These are phyloP conservation scores for Gambusia yucatana DNA, from an alignment of 2,797 vertebrate genomes.

Conservation along the genomic window DNA sequence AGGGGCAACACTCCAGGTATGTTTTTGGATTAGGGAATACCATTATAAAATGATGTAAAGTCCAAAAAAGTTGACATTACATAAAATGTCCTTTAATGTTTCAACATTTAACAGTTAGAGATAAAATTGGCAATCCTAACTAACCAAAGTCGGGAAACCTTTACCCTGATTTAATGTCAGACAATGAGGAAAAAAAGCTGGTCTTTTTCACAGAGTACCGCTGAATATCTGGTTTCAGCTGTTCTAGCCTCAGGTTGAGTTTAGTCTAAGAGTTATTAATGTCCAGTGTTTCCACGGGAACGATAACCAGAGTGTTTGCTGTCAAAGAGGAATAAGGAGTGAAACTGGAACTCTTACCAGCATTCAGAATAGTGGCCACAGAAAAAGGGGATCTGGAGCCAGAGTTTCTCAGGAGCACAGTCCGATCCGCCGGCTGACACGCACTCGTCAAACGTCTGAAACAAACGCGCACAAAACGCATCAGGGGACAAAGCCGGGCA, in stretches of 20 bases:
- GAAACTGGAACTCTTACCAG: slow-evolving; percentile 83
- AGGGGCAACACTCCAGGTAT: too few relatives aligned
- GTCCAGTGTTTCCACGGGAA: not conserved
- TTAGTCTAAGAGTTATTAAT: not conserved
- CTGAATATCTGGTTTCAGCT: not conserved
- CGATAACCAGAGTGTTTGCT: not conserved
- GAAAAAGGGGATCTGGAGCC: slow-evolving; percentile 98
- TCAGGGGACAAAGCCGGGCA: not conserved
- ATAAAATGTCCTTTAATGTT: not conserved
- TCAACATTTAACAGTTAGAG: not conserved
- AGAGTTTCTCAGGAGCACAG: slow-evolving; percentile 96
- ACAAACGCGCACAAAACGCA: slow-evolving; percentile 20
- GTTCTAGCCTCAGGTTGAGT: not conserved
- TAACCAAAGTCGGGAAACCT: not conserved
- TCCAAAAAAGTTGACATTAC: too few relatives aligned
- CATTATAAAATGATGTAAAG: too few relatives aligned
- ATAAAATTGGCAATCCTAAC: not conserved
- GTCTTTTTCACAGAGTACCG: not conserved
- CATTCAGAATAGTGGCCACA: slow-evolving; percentile 97
- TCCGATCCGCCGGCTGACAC: slow-evolving; percentile 93
- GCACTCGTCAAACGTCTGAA: slow-evolving; percentile 97
- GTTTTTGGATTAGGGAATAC: too few relatives aligned
- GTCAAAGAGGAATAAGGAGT: not conserved
- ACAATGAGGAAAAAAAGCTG: not conserved
- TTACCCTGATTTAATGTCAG: not conserved